phyloP scores from a whole-genome alignment of 2,113 vertebrate species.

The Anhinga rufa region DNA sequence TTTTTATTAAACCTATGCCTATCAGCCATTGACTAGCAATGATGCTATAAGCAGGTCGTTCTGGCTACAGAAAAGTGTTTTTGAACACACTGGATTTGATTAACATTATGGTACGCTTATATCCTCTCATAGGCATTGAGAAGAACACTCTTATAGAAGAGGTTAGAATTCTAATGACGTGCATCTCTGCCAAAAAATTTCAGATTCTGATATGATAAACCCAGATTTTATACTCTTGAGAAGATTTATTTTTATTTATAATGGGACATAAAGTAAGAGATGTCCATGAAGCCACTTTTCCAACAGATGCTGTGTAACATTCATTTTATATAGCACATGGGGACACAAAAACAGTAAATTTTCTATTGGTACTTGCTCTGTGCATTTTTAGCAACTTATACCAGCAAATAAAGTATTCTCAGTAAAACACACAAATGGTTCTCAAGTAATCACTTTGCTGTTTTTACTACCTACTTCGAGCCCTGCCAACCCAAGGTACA shows the following conservation, averaged over 20 bases:
- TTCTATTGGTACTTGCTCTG: slow-evolving; percentile 84
- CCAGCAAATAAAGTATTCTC: slow-evolving; percentile 85
- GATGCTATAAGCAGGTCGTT: slow-evolving; percentile 67
- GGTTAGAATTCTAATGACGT: slow-evolving; percentile 67
- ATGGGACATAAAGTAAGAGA: slow-evolving; percentile 78
- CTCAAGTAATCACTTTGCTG: slow-evolving; percentile 82
- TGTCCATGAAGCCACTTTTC: slow-evolving; percentile 82
- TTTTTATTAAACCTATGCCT: slow-evolving; percentile 83
- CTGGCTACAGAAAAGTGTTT: slow-evolving; percentile 76
- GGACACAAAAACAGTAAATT: slow-evolving; percentile 77
- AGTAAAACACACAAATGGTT: slow-evolving; percentile 78
- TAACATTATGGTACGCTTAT: slow-evolving; percentile 73
- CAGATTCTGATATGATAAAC: slow-evolving; percentile 75
- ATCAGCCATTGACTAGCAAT: slow-evolving; percentile 66
- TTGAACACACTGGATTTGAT: slow-evolving; percentile 81
- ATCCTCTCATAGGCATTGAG: slow-evolving; percentile 65
- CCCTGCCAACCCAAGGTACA: slow-evolving; percentile 73
- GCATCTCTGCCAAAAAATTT: slow-evolving; percentile 80
- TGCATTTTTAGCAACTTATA: slow-evolving; percentile 85
- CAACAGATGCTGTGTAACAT: slow-evolving; percentile 80
- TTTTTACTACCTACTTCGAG: slow-evolving; percentile 79
- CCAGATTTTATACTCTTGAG: slow-evolving; percentile 85
- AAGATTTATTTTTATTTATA: slow-evolving; percentile 88
- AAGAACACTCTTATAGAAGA: slow-evolving; percentile 65
- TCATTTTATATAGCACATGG: slow-evolving; percentile 83